Percentiles rank a stretch among this genome's conserved stretches.
Evolutionary conservation across 2,113 vertebrate genomes (phyloP).

Genomic region (Phrynocephalus versicolor): DNA sequence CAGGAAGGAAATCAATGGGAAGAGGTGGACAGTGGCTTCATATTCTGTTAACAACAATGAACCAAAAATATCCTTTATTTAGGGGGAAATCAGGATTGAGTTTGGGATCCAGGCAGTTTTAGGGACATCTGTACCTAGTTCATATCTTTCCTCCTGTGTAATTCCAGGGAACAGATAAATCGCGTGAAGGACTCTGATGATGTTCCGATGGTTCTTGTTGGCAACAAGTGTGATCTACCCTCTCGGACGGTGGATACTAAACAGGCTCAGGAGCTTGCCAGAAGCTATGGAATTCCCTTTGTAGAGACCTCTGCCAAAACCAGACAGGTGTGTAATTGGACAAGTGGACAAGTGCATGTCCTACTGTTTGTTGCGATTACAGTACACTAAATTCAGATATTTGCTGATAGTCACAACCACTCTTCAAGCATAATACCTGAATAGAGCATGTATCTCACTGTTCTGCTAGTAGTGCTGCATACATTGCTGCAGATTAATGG

Average conservation of each 20-base stretch:
- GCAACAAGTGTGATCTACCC: slow-evolving; percentile 84
- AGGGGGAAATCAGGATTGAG: neutral
- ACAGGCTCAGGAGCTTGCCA: slow-evolving; percentile 82
- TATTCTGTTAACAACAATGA: neutral
- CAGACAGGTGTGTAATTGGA: slow-evolving; percentile 75
- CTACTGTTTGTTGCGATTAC: neutral
- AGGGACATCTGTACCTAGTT: neutral
- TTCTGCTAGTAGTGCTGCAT: neutral
- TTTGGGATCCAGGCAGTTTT: neutral
- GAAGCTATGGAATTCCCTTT: slow-evolving; percentile 83
- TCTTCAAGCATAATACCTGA: no score
- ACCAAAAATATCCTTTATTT: neutral
- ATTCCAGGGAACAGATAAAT: slow-evolving; percentile 85
- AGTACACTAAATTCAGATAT: neutral
- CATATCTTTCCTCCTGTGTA: neutral
- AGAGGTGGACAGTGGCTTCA: neutral
- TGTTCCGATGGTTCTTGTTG: slow-evolving; percentile 85
- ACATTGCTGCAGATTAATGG: neutral
- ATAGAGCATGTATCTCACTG: neutral
- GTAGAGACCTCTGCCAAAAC: slow-evolving; percentile 88
- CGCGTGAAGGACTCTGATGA: slow-evolving; percentile 87
- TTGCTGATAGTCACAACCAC: no score
- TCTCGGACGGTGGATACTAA: slow-evolving; percentile 79
- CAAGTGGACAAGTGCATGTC: neutral
- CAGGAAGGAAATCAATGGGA: no score